A percentile compares a stretch with the other conserved stretches of the same genome.
Conservation (phyloP, 2,888 invertebrate genomes). For the Ectobius pallidus region DNA sequence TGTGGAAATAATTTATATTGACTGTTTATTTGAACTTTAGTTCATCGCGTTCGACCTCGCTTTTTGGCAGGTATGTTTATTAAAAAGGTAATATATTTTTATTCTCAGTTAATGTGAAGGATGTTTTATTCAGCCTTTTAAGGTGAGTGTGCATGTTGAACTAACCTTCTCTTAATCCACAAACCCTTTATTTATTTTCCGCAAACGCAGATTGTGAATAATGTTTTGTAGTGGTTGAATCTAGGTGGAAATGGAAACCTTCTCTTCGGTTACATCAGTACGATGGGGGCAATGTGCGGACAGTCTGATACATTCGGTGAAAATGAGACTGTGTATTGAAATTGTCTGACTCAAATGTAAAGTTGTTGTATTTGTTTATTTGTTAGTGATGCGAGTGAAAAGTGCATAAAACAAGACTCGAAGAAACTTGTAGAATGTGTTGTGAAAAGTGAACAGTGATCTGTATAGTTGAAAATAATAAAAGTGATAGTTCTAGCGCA, state of each 20-base stretch:
- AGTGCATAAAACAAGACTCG: slow-evolving; percentile 7
- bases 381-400: not conserved
- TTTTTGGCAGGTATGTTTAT: not conserved
- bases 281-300: not conserved
- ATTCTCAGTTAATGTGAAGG: not conserved
- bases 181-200: not conserved
- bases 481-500: not conserved
- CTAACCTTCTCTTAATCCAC: too few relatives aligned
- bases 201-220: not conserved
- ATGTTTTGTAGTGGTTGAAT: not conserved
- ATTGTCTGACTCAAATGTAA: too few relatives aligned
- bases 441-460: not conserved
- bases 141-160: not conserved
- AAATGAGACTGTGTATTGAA: not conserved
- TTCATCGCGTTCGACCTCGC: not conserved
- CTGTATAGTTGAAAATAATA: not conserved
- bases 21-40: slow-evolving; percentile 25
- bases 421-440: not conserved
- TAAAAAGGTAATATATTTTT: not conserved
- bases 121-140: not conserved
- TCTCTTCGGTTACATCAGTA: not conserved
- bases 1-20: not conserved
- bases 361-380: not conserved
- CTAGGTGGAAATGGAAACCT: not conserved
- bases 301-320: not conserved